Conservation (phyloP, 2,113 vertebrate species). For the Catharus minimus region DNA sequence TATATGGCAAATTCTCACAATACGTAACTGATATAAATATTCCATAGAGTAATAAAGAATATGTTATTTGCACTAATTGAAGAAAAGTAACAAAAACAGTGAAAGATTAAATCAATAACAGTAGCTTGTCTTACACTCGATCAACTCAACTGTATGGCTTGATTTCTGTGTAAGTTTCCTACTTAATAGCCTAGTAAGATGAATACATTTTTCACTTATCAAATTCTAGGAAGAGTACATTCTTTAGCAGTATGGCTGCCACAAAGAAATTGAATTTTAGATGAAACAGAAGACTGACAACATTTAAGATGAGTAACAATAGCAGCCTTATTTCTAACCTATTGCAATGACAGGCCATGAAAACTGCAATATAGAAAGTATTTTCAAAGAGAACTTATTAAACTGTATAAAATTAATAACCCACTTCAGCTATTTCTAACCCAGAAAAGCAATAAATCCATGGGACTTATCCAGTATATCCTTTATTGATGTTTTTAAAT, state of each 20-base stretch:
- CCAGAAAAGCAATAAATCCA: neutral
- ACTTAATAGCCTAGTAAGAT: neutral
- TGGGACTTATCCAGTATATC: neutral
- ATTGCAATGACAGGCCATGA: neutral
- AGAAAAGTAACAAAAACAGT: neutral
- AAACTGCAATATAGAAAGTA: neutral
- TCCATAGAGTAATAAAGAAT: neutral
- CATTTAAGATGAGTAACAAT: neutral
- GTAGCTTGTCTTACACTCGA: neutral
- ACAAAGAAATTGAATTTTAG: neutral
- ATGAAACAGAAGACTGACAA: neutral
- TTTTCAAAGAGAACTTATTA: constrained; percentile 17
- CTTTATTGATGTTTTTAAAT: neutral
- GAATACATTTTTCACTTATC: neutral
- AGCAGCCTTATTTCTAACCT: neutral
- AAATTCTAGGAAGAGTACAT: neutral
- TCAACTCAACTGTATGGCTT: neutral
- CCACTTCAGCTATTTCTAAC: neutral
- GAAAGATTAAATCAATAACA: neutral
- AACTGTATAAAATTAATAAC: neutral
- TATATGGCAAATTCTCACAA: neutral
- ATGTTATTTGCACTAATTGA: neutral
- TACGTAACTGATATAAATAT: neutral
- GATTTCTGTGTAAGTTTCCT: neutral
- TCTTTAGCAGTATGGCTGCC: neutral